phyloP scores from a whole-genome alignment of 2,888 invertebrate species.

The Agrilus cyanescens region DNA sequence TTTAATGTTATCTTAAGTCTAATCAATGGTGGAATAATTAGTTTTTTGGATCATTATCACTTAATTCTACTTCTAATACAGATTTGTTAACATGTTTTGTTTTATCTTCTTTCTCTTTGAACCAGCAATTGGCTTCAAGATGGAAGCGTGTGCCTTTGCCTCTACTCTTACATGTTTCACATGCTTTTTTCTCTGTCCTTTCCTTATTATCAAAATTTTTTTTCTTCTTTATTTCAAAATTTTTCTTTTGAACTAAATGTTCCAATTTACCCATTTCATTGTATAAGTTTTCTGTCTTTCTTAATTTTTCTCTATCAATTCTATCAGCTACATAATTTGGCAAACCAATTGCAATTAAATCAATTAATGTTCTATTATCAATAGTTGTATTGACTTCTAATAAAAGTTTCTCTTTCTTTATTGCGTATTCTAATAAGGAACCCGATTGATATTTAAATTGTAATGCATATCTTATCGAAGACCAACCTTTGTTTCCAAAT shows the following conservation, averaged over 20 bases:
- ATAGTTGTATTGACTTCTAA: too few species aligned
- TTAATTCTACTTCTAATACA: constrained; percentile 14
- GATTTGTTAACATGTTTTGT: constrained; percentile 13
- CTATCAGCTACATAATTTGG: constrained; percentile 16
- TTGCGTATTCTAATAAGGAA: constrained; percentile 17
- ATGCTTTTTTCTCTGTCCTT: constrained; percentile 12
- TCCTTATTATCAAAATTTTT: too few species aligned
- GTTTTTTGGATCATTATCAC: too few species aligned
- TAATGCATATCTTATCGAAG: too few species aligned
- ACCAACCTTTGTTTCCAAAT: constrained; percentile 20
- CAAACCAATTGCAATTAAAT: constrained; percentile 6
- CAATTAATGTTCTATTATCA: constrained; percentile 9
- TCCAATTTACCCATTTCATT: too few species aligned
- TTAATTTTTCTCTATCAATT: constrained; percentile 12
- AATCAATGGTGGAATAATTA: too few species aligned
- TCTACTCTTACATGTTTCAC: constrained; percentile 16
- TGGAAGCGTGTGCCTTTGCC: constrained; percentile 16
- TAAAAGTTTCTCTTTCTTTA: constrained; percentile 13
- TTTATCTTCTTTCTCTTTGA: constrained; percentile 10
- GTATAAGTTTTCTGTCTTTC: constrained; percentile 4
- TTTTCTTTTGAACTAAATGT: constrained; percentile 8
- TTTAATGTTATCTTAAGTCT: too few species aligned
- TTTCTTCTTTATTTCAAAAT: constrained; percentile 8
- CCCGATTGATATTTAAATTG: constrained; percentile 19
- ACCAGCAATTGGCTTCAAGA: constrained; percentile 13